phyloP scores from a whole-genome alignment of 2,888 invertebrate species.

The Diloba caeruleocephala region DNA sequence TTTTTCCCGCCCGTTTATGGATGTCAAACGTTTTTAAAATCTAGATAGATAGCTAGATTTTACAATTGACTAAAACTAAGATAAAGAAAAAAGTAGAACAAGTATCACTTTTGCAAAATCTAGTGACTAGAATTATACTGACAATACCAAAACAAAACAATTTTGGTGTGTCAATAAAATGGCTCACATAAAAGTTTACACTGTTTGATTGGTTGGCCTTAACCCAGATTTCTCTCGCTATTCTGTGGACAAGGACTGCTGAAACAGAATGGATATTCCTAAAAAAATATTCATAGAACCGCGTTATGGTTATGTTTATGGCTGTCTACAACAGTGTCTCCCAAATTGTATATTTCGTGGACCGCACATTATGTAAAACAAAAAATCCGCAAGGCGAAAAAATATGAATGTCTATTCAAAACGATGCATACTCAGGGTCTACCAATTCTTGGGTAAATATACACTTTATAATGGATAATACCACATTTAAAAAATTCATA shows the following conservation, averaged over 20 bases:
- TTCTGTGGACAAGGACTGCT: conserved; percentile 6
- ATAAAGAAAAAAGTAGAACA: too few species aligned
- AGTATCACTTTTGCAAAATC: too few species aligned
- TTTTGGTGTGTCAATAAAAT: neutral
- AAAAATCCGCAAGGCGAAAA: conserved; percentile 8
- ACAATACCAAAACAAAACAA: too few species aligned
- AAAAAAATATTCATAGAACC: conserved; percentile 37
- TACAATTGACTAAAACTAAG: too few species aligned
- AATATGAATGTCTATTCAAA: conserved; percentile 2
- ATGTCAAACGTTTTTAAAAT: too few species aligned
- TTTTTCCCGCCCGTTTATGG: too few species aligned
- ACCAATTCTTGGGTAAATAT: too few species aligned
- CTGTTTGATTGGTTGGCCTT: neutral
- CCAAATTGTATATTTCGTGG: conserved; percentile 18
- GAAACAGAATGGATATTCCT: conserved; percentile 12
- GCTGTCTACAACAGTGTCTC: conserved; percentile 15
- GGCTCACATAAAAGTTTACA: neutral
- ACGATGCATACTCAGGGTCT: too few species aligned
- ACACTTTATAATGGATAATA: too few species aligned
- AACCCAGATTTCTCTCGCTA: neutral
- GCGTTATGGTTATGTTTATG: conserved; percentile 18
- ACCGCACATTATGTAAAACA: conserved; percentile 8
- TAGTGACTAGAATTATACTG: too few species aligned
- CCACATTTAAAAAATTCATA: conserved; percentile 1
- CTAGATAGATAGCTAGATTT: too few species aligned